Conservation (phyloP, 2,888 invertebrate species). For the Orthosia gothica region DNA sequence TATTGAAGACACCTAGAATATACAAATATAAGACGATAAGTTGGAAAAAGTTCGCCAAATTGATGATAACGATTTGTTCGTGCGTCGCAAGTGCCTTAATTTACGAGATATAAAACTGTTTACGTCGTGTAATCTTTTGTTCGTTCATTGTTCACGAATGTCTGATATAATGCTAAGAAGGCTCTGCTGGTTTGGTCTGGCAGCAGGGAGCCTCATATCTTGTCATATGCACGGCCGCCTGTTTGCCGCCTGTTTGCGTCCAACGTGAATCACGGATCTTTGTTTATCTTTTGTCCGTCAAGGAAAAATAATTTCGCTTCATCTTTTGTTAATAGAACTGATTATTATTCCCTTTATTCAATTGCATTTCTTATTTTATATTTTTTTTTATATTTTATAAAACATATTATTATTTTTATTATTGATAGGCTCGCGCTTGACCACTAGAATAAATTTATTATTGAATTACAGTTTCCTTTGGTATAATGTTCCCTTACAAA, state of each 20-base stretch:
- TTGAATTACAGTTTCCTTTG: constrained; percentile 19
- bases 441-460: too few species aligned
- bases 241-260: constrained; percentile 53
- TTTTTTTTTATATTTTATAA: too few species aligned
- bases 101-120: constrained; percentile 41
- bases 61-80: constrained; percentile 16
- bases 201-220: constrained; percentile 57
- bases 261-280: constrained; percentile 53
- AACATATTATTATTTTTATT: too few species aligned
- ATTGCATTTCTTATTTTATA: too few species aligned
- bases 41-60: constrained; percentile 4
- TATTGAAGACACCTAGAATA: constrained; percentile 93
- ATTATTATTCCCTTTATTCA: too few species aligned
- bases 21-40: not conserved
- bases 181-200: constrained; percentile 24
- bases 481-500: constrained; percentile 75
- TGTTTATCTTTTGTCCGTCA: constrained; percentile 55
- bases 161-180: constrained; percentile 48
- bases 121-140: constrained; percentile 25
- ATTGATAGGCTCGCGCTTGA: too few species aligned
- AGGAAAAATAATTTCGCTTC: constrained; percentile 35
- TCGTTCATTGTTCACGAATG: constrained; percentile 52
- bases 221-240: constrained; percentile 62
- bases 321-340: too few species aligned
- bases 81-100: constrained; percentile 2